Evolutionary conservation across 2,888 invertebrate species (phyloP).

Genomic region (Microplitis deprimator): DNA sequence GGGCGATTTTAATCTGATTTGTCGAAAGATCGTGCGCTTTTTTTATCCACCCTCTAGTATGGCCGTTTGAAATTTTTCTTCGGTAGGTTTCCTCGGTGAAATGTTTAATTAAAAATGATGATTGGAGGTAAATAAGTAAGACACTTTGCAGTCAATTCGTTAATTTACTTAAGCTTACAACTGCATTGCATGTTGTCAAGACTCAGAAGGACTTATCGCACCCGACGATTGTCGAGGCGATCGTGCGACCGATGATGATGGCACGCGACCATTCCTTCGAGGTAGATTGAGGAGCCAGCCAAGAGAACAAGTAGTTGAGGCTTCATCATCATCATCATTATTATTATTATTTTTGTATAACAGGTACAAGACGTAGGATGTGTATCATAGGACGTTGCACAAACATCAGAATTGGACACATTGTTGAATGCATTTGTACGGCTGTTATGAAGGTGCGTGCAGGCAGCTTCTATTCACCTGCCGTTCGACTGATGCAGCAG

Average conservation of each 20-base stretch:
- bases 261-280: conserved; percentile 47
- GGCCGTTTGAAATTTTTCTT: conserved; percentile 4
- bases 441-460: conserved; percentile 29
- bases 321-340: background rate
- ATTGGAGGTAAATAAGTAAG: background rate
- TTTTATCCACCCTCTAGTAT: conserved; percentile 34
- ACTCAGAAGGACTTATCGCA: conserved; percentile 48
- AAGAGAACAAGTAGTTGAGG: conserved; percentile 4
- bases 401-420: background rate
- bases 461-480: conserved; percentile 55
- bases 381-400: background rate
- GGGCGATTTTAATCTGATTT: conserved; percentile 40
- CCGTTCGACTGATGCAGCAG: conserved; percentile 28
- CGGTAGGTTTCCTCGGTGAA: no score
- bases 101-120: no score
- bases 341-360: background rate
- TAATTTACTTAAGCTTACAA: conserved; percentile 26
- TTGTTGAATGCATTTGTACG: background rate
- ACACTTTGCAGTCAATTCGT: background rate
- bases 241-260: conserved; percentile 38
- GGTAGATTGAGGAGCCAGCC: conserved; percentile 14
- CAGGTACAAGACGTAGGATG: no score
- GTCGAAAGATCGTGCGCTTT: conserved; percentile 13
- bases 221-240: conserved; percentile 47
- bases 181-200: conserved; percentile 41